Percentiles rank a stretch among this genome's conserved stretches.
phyloP scores from a whole-genome alignment of 2,797 vertebrate species.

The Falco biarmicus region DNA sequence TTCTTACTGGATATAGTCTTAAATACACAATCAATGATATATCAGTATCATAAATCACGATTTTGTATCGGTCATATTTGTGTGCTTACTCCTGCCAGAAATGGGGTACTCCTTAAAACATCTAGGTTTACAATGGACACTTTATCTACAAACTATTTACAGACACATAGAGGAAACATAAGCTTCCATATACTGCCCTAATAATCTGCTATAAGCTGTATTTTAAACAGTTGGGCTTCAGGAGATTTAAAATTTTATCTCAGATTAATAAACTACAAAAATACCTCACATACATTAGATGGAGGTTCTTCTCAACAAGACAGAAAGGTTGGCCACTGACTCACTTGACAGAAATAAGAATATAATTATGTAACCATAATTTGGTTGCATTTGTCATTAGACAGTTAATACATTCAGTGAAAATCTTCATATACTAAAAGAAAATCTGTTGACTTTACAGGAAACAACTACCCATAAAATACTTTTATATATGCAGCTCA shows the following conservation, averaged over 20 bases:
- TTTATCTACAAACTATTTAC: background rate
- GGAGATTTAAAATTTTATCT: background rate
- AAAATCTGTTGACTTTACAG: background rate
- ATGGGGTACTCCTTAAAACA: background rate
- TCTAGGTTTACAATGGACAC: background rate
- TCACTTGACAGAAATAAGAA: background rate
- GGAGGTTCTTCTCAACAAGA: background rate
- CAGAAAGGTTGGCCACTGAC: background rate
- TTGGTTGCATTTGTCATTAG: background rate
- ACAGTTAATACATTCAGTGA: background rate
- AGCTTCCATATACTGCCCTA: background rate
- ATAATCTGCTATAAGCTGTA: background rate
- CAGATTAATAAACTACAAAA: background rate
- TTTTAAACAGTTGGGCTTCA: background rate
- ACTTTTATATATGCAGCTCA: background rate
- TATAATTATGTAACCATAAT: background rate
- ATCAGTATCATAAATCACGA: background rate
- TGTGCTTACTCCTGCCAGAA: background rate
- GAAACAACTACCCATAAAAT: background rate
- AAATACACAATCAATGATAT: background rate
- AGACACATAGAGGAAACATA: background rate
- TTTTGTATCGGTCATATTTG: background rate
- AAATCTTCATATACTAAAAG: background rate
- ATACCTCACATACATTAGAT: background rate
- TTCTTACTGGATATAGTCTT: background rate